Percentiles rank a stretch among this genome's conserved stretches.
Conservation (phyloP, 1,140 invertebrate genomes). For the Idris sp. region DNA sequence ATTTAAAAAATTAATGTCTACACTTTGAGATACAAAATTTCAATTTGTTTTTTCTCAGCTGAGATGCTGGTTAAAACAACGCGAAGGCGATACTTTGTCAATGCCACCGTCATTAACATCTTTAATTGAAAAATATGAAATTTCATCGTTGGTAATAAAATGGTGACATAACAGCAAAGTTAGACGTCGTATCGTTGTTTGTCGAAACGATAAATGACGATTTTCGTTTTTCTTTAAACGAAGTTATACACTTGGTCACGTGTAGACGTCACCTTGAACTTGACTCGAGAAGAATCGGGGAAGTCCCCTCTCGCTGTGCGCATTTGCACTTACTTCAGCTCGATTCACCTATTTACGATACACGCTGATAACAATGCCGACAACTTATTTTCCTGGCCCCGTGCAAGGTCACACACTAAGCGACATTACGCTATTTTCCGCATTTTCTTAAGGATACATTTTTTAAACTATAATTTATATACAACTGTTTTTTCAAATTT, state of each 20-base stretch:
- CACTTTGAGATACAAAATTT: background rate
- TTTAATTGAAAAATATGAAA: constrained; percentile 30
- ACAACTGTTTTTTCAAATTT: too few species aligned
- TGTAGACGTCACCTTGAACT: constrained; percentile 70
- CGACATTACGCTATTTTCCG: constrained; percentile 28
- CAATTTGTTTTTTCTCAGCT: too few species aligned
- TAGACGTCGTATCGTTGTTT: constrained; percentile 18
- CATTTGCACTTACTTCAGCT: constrained; percentile 53
- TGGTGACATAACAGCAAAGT: constrained; percentile 40
- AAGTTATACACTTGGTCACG: constrained; percentile 65
- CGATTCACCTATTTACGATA: constrained; percentile 55
- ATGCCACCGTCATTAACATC: constrained; percentile 14
- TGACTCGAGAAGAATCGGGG: constrained; percentile 63
- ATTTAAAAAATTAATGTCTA: background rate
- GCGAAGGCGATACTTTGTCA: background rate
- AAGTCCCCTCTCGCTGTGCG: constrained; percentile 52
- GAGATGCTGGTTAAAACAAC: background rate
- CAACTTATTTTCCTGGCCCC: constrained; percentile 56
- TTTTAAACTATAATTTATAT: too few species aligned
- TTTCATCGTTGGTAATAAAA: constrained; percentile 25
- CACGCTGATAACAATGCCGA: constrained; percentile 57
- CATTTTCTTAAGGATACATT: too few species aligned
- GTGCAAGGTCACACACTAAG: constrained; percentile 50
- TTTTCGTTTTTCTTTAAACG: constrained; percentile 55
- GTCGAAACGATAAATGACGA: constrained; percentile 50